Evolutionary conservation across 2,113 vertebrate genomes (phyloP), one percentile per base, ranked within the genome.

Genomic region (Lonchura striata): DNA sequence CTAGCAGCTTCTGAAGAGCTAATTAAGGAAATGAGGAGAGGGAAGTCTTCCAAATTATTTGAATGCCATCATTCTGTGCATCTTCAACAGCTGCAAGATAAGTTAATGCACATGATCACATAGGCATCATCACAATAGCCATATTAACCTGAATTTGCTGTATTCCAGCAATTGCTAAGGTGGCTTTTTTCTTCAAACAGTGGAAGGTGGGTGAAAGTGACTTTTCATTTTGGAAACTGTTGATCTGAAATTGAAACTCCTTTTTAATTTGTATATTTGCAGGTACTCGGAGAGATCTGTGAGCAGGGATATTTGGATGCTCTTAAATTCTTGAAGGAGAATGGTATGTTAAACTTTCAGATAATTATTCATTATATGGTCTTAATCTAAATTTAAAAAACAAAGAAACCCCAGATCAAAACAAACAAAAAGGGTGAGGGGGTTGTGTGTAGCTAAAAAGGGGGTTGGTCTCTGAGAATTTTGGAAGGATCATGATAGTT

Each of bases 251-350:
- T 41, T 78, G 24, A 56, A 75, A 75, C 31, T 56, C 7, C 15
- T 78, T 49, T 84, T 84, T 39, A 19, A 19, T 59, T 35, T 90
- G 30, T 78, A 1, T 94, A 31, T 94, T 92, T 83, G 16, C 97
- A 99, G 99, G 97, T 98, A 5, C 92, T 99, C 24, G 98, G 97
- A 83, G 98, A 99, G 84, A 97, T 99, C 86, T 99, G 99, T 96
- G 98, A 99, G 88, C 98, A 91, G 13, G 99, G 99, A 23, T 99
- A 99, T 89, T 97, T 98, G 52, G 99, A 99, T 8, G 97, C 99
- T 4, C 96, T 98, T 21, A 98, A 98, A 53, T 99, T 99, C 96
- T 97, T 99, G 57, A 97, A 98, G 88, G 96, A 98, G 68, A 99
- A 98, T 33, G 98, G 99, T 99, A 97, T 63, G 99, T 98, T n/a